Base-by-base conservation (phyloP, 64 coral and sea anemone genomes). In the Platygyra sinensis region DNA sequence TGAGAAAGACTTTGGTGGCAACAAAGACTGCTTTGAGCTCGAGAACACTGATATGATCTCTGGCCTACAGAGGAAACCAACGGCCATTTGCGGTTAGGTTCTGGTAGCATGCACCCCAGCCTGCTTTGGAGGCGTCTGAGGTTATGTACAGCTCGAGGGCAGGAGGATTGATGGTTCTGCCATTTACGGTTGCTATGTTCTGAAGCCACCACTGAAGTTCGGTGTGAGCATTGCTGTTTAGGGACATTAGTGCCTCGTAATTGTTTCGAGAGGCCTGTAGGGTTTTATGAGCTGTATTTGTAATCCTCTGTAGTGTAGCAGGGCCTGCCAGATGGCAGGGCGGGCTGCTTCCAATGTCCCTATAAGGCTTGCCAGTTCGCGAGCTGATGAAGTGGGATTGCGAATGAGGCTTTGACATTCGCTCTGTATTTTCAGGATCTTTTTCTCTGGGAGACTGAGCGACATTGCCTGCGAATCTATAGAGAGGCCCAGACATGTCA, bases 201-300 rank as follows among this genome's bases (percentile, higher is more conserved):
- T n/a, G n/a, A n/a, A n/a, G n/a, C n/a, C n/a, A n/a, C n/a, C n/a
- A n/a, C n/a, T n/a, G n/a, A n/a, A n/a, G n/a, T n/a, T n/a, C n/a
- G n/a, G n/a, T n/a, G n/a, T n/a, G 74, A 86, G 83, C 32, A 18
- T 73, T 46, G 38, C 24, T 42, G 83, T 86, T 86, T 33, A 88
- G 31, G 52, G 55, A 63, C 86, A 77, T 73, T 2, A 52, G 25
- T n/a, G 83, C 52, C 62, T 72, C 67, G 83, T 86, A 86, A 60
- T 86, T 72, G 83, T 86, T 16, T 25, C 22, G 24, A 72, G 62
- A 49, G 6, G 46, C 83, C 67, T 86, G 83, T 30, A 86, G 42
- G 67, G 52, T 22, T 86, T 86, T 86, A 86, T 86, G 62, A 86
- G 46, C 67, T 72, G 83, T 54, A 86, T 86, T 52, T 86, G 83